Base-by-base conservation (phyloP, 2,113 vertebrate species). In the Toxotes chatareus region DNA sequence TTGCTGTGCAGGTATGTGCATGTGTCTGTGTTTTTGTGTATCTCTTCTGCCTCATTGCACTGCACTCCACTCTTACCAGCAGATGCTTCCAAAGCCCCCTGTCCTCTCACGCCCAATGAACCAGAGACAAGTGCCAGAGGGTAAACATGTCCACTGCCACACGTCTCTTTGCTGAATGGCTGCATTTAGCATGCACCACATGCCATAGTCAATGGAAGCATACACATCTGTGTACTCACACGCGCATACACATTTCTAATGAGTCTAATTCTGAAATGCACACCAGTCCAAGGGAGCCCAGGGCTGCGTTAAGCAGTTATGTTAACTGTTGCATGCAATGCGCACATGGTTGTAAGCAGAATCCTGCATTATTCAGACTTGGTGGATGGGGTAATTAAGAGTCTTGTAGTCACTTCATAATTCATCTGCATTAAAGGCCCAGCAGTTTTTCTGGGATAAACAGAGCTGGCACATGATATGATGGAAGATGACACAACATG, bases 311-410 rank as follows among this genome's bases (percentile, higher is more conserved):
- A 88, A 89, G 83, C 87, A 85, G 71, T 90, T 92, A 88, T 90
- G 91, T 91, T 93, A 92, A 92, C 86, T 86, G 89, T 88, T 77
- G 80, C 87, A 91, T 91, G 88, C 85, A 80, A 68, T 85, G 83
- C 65, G 63, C 81, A 92, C 76, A 47, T 65, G 70, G 60, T 87
- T 85, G 84, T 89, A 90, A 91, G 80, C 85, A 84, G 80, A 85
- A 70, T 73, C n/a, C 82, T 95, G 82, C 93, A 94, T 95, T 93
- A 94, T 94, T 95, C 82, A 95, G 73, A 88, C 19, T 80, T 73
- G 69, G 76, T 84, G 80, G 84, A 80, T 71, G 61, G 65, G 77
- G 88, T 93, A 93, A 95, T 95, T 94, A 95, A 89, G 79, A 85
- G 59, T 86, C 79, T 86, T 93, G 89, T 92, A 90, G 82, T 66